A percentile compares a stretch with the other conserved stretches of the same genome.
Evolutionary conservation across 1,140 invertebrate genomes (phyloP).

Genomic region (Leptinotarsa texana): DNA sequence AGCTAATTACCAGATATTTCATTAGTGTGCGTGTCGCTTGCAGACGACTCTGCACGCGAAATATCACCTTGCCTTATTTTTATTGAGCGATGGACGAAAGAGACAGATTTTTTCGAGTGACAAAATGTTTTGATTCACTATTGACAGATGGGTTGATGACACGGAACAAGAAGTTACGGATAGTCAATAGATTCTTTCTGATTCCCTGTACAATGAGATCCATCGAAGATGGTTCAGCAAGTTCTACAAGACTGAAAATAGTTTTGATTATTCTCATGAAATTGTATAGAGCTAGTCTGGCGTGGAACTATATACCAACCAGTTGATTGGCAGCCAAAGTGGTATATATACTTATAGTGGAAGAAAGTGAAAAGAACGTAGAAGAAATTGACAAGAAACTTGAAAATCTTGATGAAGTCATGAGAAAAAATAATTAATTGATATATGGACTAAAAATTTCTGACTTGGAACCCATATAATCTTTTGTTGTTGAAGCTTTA

Average conservation of each 20-base stretch:
- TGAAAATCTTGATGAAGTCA: background rate
- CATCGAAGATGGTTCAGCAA: no score
- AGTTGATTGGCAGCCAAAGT: no score
- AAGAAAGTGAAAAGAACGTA: background rate
- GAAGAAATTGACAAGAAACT: background rate
- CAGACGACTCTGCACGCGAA: slow-evolving; percentile 32
- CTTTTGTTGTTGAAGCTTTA: background rate
- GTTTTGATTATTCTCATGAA: no score
- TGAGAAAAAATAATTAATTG: background rate
- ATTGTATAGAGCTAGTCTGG: no score
- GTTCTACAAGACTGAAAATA: no score
- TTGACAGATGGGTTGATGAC: no score
- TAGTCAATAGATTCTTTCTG: no score
- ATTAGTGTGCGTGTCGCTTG: slow-evolving; percentile 43
- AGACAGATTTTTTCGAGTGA: background rate
- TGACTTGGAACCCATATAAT: background rate
- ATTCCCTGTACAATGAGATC: no score
- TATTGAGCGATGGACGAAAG: slow-evolving; percentile 29
- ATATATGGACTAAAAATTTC: background rate
- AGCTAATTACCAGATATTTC: slow-evolving; percentile 48
- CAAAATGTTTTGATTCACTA: background rate
- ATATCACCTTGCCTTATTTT: slow-evolving; percentile 34
- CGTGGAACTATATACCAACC: no score
- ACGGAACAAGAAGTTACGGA: no score
- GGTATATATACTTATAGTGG: no score